phyloP scores from a whole-genome alignment of 2,113 vertebrate genomes.

The Heterotis niloticus region DNA sequence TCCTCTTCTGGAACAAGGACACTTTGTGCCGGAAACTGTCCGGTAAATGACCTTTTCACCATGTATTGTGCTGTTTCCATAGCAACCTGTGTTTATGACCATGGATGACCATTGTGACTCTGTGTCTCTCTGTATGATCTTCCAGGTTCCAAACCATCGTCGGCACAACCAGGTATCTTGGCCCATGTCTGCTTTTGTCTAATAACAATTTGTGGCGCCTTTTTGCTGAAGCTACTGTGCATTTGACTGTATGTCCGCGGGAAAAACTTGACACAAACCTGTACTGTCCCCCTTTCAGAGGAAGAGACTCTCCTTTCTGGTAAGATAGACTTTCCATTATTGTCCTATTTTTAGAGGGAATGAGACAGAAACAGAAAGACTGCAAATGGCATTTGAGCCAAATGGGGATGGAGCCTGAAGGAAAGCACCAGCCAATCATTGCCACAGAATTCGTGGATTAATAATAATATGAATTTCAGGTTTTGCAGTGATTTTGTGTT shows the following conservation, averaged over 20 bases:
- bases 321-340: not conserved
- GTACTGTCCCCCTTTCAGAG: not conserved
- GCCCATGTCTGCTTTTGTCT: too few species aligned
- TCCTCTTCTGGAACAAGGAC: conserved; percentile 1
- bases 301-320: not conserved
- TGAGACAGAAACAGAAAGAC: not conserved
- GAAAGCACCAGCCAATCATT: too few species aligned
- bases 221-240: too few species aligned
- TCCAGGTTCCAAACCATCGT: too few species aligned
- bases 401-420: too few species aligned
- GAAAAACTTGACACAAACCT: not conserved
- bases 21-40: not conserved
- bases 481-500: not conserved
- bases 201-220: too few species aligned
- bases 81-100: not conserved
- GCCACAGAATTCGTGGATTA: too few species aligned
- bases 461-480: too few species aligned
- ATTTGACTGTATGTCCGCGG: too few species aligned
- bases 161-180: too few species aligned
- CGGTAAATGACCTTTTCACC: not conserved
- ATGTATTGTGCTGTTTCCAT: not conserved
- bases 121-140: too few species aligned
- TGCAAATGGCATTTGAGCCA: not conserved
- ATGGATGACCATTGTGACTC: not conserved
- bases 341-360: not conserved